phyloP scores from a whole-genome alignment of 2,113 vertebrate species.

The Cebidichthys violaceus region DNA sequence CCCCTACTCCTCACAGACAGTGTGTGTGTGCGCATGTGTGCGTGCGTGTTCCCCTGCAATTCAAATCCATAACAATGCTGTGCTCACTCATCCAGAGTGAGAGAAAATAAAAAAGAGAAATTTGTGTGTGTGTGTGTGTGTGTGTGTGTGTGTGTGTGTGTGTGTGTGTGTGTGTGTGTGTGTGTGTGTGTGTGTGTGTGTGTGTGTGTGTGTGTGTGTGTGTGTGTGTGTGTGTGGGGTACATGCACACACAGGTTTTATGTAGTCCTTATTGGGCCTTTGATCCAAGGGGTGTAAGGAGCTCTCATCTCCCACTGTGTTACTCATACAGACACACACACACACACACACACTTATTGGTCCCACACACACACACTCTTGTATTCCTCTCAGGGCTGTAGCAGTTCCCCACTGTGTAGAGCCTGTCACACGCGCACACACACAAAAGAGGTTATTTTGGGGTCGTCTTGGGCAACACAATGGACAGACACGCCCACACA shows the following conservation, averaged over 20 bases:
- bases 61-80: slow-evolving; percentile 53
- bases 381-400: slow-evolving; percentile 8
- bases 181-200: neutral
- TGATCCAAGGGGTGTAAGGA: slow-evolving; percentile 67
- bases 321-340: slow-evolving; percentile 19
- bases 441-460: slow-evolving; percentile 64
- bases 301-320: slow-evolving; percentile 66
- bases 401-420: slow-evolving; percentile 47
- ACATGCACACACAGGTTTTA: slow-evolving; percentile 30
- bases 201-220: neutral
- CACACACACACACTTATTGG: slow-evolving; percentile 7
- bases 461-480: slow-evolving; percentile 47
- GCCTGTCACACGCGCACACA: slow-evolving; percentile 28
- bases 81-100: slow-evolving; percentile 54
- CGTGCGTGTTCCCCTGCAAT: slow-evolving; percentile 26
- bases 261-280: slow-evolving; percentile 59
- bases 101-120: slow-evolving; percentile 58
- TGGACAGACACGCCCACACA: slow-evolving; percentile 28
- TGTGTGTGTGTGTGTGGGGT: neutral
- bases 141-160: neutral
- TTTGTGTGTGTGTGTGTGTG: slow-evolving; percentile 1
- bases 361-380: slow-evolving; percentile 4
- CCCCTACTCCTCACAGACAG: neutral
- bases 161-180: neutral
- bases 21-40: neutral